These are phyloP conservation scores for Lepilemur septentrionalis DNA, from an alignment of 2,797 vertebrate genomes.

Conservation along the genomic window DNA sequence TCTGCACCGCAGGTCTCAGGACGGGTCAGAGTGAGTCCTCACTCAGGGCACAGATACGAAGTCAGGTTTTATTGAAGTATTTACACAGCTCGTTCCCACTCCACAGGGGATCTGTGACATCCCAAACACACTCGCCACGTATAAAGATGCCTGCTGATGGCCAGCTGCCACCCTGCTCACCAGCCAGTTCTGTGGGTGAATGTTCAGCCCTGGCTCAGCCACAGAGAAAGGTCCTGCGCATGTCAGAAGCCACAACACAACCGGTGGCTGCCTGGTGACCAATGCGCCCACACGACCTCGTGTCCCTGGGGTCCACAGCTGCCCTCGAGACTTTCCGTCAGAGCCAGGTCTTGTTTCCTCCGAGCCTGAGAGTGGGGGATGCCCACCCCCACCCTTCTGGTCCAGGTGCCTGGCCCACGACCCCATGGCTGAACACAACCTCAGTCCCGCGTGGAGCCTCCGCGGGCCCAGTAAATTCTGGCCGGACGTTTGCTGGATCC, in stretches of 20 bases:
- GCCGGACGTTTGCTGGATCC: not conserved
- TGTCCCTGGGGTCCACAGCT: not conserved
- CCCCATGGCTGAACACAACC: not conserved
- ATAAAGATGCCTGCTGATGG: not conserved
- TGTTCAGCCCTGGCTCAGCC: not conserved
- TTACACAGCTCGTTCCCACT: slow-evolving; percentile 25
- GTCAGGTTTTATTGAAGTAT: slow-evolving; percentile 48
- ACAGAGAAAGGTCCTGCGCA: not conserved
- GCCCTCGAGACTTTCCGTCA: too few relatives aligned
- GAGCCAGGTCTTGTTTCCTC: not conserved
- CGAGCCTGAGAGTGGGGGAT: too few relatives aligned
- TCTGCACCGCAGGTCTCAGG: not conserved
- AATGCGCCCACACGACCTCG: not conserved
- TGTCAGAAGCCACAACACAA: fast-evolving
- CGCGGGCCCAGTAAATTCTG: not conserved
- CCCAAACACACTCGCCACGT: not conserved
- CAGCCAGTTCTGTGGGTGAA: not conserved
- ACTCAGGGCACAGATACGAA: not conserved
- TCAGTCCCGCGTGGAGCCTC: not conserved
- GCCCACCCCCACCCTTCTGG: not conserved
- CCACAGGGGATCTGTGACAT: not conserved
- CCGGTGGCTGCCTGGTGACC: not conserved
- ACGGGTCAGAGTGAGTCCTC: not conserved
- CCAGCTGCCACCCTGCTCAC: fast-evolving
- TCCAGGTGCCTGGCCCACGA: not conserved